These are phyloP conservation scores for Lepidochrysops patricia DNA, from an alignment of 2,888 invertebrate species.

Conservation along the genomic window DNA sequence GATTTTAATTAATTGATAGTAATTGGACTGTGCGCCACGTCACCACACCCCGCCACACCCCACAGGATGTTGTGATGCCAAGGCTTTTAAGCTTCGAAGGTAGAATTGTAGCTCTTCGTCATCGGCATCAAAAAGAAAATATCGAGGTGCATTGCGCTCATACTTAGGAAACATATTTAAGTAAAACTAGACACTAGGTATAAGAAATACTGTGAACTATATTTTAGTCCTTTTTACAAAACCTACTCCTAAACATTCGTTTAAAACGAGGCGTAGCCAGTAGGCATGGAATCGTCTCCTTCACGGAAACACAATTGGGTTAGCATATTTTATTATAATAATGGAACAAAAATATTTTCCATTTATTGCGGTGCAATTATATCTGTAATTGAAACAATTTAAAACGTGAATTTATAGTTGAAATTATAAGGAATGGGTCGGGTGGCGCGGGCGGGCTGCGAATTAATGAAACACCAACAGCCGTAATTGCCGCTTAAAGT, in stretches of 20 bases:
- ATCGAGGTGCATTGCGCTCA: too few species aligned
- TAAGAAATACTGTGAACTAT: too few species aligned
- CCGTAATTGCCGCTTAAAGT: not conserved
- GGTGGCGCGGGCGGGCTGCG: not conserved
- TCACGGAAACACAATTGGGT: not conserved
- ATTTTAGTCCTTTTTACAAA: too few species aligned
- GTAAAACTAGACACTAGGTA: too few species aligned
- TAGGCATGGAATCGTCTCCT: not conserved
- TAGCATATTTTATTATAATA: not conserved
- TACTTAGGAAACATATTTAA: too few species aligned
- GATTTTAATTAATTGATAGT: constrained; percentile 1
- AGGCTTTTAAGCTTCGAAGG: not conserved
- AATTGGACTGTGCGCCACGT: not conserved
- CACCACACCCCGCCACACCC: too few species aligned
- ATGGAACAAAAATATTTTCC: not conserved
- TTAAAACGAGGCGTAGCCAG: too few species aligned
- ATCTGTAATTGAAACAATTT: not conserved
- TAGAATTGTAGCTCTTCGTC: too few species aligned
- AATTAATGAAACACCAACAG: not conserved
- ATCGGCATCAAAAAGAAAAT: too few species aligned
- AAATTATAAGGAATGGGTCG: not conserved
- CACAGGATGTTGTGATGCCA: too few species aligned
- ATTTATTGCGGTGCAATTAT: constrained; percentile 1
- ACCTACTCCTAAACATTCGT: too few species aligned
- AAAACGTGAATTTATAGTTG: constrained; percentile 5